These are phyloP conservation scores for Hydropotes inermis DNA, from an alignment of 2,113 vertebrate species.

Conservation along the genomic window DNA sequence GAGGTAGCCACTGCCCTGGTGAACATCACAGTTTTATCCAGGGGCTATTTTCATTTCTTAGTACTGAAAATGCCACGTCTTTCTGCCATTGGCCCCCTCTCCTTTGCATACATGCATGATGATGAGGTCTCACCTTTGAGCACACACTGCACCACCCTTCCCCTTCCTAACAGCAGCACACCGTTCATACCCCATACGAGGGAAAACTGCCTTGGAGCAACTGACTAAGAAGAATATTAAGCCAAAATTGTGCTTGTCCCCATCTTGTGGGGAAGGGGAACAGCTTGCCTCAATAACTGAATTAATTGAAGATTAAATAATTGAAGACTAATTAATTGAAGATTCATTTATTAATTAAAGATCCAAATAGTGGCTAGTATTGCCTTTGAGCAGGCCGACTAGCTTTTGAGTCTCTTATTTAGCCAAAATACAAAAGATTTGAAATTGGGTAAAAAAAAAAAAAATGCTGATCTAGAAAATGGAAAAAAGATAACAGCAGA, in stretches of 20 bases:
- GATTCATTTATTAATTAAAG: slow-evolving; percentile 25
- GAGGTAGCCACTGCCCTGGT: neutral
- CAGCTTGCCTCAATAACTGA: slow-evolving; percentile 51
- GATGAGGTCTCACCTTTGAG: neutral
- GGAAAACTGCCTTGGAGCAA: neutral
- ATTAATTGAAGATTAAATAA: neutral
- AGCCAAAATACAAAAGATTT: slow-evolving; percentile 49
- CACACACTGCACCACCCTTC: neutral
- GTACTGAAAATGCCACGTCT: neutral
- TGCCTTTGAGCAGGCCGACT: slow-evolving; percentile 20
- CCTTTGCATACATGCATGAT: neutral
- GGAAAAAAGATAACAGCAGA: neutral
- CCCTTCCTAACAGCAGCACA: neutral
- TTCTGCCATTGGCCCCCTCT: neutral
- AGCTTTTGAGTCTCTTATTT: slow-evolving; percentile 45
- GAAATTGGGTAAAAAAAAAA: slow-evolving; percentile 22
- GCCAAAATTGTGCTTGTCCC: neutral
- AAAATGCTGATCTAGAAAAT: slow-evolving; percentile 24
- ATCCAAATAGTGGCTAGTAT: slow-evolving; percentile 22
- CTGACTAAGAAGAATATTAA: slow-evolving; percentile 31
- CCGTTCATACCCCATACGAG: neutral
- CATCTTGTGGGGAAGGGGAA: slow-evolving; percentile 21
- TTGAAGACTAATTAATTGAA: neutral
- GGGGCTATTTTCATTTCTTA: neutral
- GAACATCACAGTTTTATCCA: neutral